Conservation (phyloP, 2,797 vertebrate species). For the Hoplostethus mediterraneus region DNA sequence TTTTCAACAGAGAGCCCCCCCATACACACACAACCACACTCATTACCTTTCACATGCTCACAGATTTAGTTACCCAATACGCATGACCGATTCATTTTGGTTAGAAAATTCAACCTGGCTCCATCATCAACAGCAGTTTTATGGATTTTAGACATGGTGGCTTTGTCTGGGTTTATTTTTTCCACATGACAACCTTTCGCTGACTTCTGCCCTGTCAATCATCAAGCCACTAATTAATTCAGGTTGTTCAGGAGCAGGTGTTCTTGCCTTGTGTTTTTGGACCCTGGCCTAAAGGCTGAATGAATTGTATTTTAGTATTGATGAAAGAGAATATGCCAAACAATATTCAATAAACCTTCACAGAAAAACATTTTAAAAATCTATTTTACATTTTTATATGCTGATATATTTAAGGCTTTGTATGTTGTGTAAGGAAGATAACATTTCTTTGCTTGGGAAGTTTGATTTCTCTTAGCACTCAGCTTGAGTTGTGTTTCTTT, state of each 20-base stretch:
- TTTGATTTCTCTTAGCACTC: not conserved
- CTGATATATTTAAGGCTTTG: not conserved
- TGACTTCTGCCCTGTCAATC: constrained; percentile 33
- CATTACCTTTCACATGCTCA: constrained; percentile 13
- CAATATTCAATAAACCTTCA: not conserved
- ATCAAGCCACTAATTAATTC: constrained; percentile 7
- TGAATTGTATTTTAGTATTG: not conserved
- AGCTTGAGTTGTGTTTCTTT: not conserved
- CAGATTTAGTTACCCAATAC: constrained; percentile 49
- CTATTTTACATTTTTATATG: too few relatives aligned
- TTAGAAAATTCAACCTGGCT: constrained; percentile 30
- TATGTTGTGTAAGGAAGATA: not conserved
- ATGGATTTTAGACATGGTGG: constrained; percentile 74
- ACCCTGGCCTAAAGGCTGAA: not conserved
- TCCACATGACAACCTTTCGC: constrained; percentile 72
- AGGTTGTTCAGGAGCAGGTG: constrained; percentile 50
- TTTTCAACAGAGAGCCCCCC: not conserved
- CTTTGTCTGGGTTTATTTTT: constrained; percentile 71
- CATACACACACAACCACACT: not conserved
- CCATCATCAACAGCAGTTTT: constrained; percentile 57
- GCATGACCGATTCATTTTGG: constrained; percentile 57
- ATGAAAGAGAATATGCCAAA: too few relatives aligned
- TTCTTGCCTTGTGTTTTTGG: not conserved
- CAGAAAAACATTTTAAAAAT: not conserved
- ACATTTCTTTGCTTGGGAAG: not conserved